Evolutionary conservation across 2,888 invertebrate genomes (phyloP), one percentile per base, ranked within the genome.

Genomic region (Leucozona laternaria): DNA sequence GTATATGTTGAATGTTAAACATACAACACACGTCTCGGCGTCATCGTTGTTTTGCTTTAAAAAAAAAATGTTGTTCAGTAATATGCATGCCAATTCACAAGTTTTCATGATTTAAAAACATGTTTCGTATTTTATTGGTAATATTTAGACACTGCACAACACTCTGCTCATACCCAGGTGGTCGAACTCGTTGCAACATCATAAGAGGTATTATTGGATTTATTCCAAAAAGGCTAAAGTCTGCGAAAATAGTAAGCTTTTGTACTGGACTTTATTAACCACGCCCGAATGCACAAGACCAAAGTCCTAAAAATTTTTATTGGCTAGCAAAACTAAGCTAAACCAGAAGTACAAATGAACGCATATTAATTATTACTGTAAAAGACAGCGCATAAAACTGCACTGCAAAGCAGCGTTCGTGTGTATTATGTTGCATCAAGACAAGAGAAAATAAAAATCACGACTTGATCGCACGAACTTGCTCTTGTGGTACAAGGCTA

Each of bases 71-170:
- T 20, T 37, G 31, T 5, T 57, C 60, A 17, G 28, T 60, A 34
- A 62, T 48, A 53, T 68, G 28, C 13, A 40, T 55, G 68, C 72
- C 83, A 83, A 83, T 20, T 78, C 73, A 60, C 50, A 71, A 20
- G 22, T 48, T 43, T 31, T 40, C 58, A 48, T 62, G 68, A 75
- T 53, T 58, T 68, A 58, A 48, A 34, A 60, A 25, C 66, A 45
- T 60, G 25, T 58, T 53, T 20, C 13, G 31, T 64, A 45, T 17
- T 28, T 28, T 28, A 17, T 45, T 45, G 25, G 68, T 58, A 37
- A 43, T 60, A 34, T 55, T 10, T 28, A 60, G 17, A 17, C 8
- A 28, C 15, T 28, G 5, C n/a, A 28, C 31, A 5, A 6, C 28
- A 11, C 11, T 53, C 7, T 22, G 17, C 31, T 31, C 1, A n/a